Percentiles rank a stretch among this genome's conserved stretches.
Evolutionary conservation across 1,140 invertebrate species (phyloP).

Genomic region (Triops longicaudatus): DNA sequence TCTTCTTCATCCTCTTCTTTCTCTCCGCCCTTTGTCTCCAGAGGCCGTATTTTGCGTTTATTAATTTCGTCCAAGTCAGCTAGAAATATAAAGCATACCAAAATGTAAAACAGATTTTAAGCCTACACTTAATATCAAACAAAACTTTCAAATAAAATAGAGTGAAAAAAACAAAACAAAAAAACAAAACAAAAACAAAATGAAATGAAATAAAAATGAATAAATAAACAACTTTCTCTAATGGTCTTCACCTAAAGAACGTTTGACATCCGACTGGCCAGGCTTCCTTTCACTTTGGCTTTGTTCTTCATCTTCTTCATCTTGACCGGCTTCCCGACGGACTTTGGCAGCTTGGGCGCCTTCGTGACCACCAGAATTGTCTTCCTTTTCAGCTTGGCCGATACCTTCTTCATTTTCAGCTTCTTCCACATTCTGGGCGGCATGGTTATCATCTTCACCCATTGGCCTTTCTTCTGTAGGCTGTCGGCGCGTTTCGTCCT

Average conservation of each 20-base stretch:
- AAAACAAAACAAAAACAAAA: too few species aligned
- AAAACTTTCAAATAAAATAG: background rate
- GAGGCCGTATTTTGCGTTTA: conserved; percentile 22
- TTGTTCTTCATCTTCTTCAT: conserved; percentile 32
- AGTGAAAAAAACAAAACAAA: background rate
- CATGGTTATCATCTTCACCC: conserved; percentile 17
- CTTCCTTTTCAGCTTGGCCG: conserved; percentile 21
- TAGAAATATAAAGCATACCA: background rate
- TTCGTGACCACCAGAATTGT: conserved; percentile 24
- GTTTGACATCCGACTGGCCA: conserved; percentile 30
- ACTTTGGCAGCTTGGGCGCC: conserved; percentile 21
- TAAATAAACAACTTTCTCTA: too few species aligned
- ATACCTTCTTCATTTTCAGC: conserved; percentile 28
- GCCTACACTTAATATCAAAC: background rate
- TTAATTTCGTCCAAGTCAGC: conserved; percentile 19
- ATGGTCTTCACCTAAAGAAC: conserved; percentile 17
- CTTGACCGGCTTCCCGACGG: conserved; percentile 26
- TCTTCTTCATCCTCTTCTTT: conserved; percentile 36
- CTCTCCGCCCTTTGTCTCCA: conserved; percentile 26
- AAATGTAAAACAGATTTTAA: too few species aligned
- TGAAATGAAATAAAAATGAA: too few species aligned
- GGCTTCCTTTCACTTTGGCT: conserved; percentile 31
- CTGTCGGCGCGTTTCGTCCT: conserved; percentile 23
- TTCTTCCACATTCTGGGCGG: conserved; percentile 26
- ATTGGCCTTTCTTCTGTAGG: conserved; percentile 2